These are phyloP conservation scores for Scolopax bukidnonensis DNA, from an alignment of 2,797 vertebrate genomes.

Conservation along the genomic window DNA sequence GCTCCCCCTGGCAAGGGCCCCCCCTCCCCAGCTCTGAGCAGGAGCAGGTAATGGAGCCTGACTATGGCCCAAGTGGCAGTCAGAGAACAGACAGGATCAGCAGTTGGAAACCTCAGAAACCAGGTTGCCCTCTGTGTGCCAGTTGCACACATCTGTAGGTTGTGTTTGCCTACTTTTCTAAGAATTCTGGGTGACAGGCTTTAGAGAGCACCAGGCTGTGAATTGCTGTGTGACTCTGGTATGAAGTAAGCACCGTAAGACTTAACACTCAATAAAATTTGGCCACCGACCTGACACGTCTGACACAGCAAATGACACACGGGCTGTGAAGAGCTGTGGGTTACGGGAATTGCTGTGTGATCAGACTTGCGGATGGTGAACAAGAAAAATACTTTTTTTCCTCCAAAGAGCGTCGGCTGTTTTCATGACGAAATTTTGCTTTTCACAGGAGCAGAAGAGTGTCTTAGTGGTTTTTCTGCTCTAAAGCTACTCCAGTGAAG, in stretches of 20 bases:
- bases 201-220: neutral
- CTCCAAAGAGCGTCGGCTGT: neutral
- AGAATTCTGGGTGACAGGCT: neutral
- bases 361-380: fast-evolving
- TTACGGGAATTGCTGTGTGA: neutral
- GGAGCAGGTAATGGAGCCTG: neutral
- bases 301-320: neutral
- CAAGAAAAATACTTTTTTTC: neutral
- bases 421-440: neutral
- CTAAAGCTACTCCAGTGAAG: neutral
- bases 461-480: neutral
- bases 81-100: neutral
- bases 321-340: neutral
- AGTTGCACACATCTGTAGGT: neutral
- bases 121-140: neutral
- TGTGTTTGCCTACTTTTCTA: neutral
- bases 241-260: neutral
- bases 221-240: neutral
- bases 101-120: neutral
- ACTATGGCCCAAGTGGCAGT: neutral
- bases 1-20: neutral
- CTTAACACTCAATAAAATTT: neutral
- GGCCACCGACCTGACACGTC: fast-evolving
- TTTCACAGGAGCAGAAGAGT: neutral
- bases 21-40: neutral